phyloP scores from a whole-genome alignment of 37 sponge, comb jelly and placozoan genomes.

The Beroe ovata region DNA sequence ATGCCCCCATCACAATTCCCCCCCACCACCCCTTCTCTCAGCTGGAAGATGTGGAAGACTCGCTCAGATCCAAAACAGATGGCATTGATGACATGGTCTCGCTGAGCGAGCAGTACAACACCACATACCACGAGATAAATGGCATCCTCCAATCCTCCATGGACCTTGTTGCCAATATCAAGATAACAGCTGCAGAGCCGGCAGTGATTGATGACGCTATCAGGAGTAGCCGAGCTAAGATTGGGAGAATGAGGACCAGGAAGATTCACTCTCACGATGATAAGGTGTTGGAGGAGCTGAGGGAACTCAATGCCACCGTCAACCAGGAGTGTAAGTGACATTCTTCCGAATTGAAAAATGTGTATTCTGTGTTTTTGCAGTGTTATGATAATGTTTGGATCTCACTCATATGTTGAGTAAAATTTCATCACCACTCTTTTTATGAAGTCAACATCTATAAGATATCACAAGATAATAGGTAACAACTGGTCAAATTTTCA shows the following conservation, averaged over 20 bases:
- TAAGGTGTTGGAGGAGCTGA: not conserved
- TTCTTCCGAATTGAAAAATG: too few species aligned
- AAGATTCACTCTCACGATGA: not conserved
- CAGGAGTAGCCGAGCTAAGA: not conserved
- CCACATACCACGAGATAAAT: not conserved
- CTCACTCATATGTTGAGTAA: too few species aligned
- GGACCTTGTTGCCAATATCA: not conserved
- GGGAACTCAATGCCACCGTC: not conserved
- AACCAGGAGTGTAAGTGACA: constrained; percentile 30
- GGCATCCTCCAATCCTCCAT: constrained; percentile 1
- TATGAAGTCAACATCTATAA: too few species aligned
- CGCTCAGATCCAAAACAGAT: constrained; percentile 14
- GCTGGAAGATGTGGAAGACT: constrained; percentile 40
- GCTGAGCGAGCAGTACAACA: not conserved
- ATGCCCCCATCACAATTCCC: too few species aligned
- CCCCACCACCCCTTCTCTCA: not conserved
- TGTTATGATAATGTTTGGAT: too few species aligned
- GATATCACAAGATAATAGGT: too few species aligned
- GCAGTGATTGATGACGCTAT: constrained; percentile 27
- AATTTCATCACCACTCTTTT: too few species aligned
- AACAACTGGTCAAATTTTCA: too few species aligned
- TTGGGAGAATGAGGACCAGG: not conserved
- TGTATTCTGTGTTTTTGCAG: too few species aligned
- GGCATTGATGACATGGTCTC: not conserved
- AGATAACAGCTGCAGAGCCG: constrained; percentile 48